Base-by-base conservation (phyloP, 2,797 vertebrate genomes). In the Crax fasciolata region DNA sequence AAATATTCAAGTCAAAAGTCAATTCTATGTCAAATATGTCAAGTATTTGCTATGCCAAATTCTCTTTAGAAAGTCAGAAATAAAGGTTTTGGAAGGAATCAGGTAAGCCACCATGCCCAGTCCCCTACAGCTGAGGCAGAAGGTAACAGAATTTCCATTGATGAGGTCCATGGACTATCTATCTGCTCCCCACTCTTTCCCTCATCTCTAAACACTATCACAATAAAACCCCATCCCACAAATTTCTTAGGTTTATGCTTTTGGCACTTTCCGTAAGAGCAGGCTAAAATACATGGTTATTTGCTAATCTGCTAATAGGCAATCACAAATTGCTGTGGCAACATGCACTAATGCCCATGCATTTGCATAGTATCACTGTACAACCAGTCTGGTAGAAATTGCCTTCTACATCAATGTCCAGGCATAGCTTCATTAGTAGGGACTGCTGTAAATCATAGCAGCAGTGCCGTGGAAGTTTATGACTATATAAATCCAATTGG, bases 391-490 rank as follows among this genome's bases (percentile, higher is more conserved):
- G 83, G 84, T n/a, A 66, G 88, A 79, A 20, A 43, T 86, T 95
- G 89, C 93, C 80, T 91, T 94, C 65, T 17, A 62, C 84, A 79
- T 96, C 95, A 96, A 73, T 86, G 94, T 87, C 57, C 67, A 84
- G 83, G 74, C 90, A 93, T 73, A 75, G 89, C 88, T 96, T 97
- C 73, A 46, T 97, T 94, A 97, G 96, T 76, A 82, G 59, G 85
- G 94, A 72, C 80, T 89, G 51, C 86, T 91, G 91, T 97, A 97
- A 98, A 97, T 97, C 96, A 97, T 81, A 97, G 83, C 87, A 97
- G 84, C 91, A 96, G 94, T 96, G 87, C 92, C 96, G 96, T 79
- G 73, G 91, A 93, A 86, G 71, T 98, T 98, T 98, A 97, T 98
- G 94, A 91, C 94, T 95, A 63, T 96, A 95, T 97, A 97, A 97